Evolutionary conservation across 2,113 vertebrate genomes (phyloP), one percentile per base, ranked within the genome.

Genomic region (Oenanthe oenanthe): DNA sequence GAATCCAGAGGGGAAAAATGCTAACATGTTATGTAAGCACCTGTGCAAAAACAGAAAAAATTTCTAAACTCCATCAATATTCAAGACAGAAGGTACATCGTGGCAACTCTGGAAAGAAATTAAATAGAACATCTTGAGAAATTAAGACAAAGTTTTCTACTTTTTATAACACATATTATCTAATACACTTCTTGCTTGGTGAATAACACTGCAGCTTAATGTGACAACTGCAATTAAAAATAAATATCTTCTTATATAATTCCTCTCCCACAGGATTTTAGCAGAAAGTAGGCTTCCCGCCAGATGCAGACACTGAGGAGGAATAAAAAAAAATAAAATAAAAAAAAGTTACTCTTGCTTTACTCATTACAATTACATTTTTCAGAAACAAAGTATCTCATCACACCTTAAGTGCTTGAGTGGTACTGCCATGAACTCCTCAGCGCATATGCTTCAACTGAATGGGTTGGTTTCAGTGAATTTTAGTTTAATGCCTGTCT

Each of bases 211-310:
- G 90, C 82, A 94, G 92, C 45, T 92, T 90, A 96, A 94, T 67
- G 60, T 96, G 93, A 96, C 74, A 97, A 83, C 72, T 92, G 93
- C 93, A 94, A 96, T 97, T 94, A 96, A 97, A 96, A 96, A 96
- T 94, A 96, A 97, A 77, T 96, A 95, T 92, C 85, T 38, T 83
- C 92, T 97, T 96, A 95, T 36, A 32, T 88, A 96, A 97, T 78
- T 84, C 51, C 86, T 90, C 92, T 94, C 90, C 94, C 82, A 93
- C 90, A 85, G 85, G 84, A 95, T 48, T 80, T 85, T n/a, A 92
- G 75, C 60, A 90, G 82, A 71, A 93, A 88, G 85, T 29, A 90
- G 89, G 92, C 71, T 88, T 71, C 67, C 79, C 21, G 0, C 87
- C 83, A 95, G 65, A 86, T 74, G 31, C 31, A 56, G n/a, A 47